Conservation (phyloP, 1,140 invertebrate genomes). For the Aphidius ervi region DNA sequence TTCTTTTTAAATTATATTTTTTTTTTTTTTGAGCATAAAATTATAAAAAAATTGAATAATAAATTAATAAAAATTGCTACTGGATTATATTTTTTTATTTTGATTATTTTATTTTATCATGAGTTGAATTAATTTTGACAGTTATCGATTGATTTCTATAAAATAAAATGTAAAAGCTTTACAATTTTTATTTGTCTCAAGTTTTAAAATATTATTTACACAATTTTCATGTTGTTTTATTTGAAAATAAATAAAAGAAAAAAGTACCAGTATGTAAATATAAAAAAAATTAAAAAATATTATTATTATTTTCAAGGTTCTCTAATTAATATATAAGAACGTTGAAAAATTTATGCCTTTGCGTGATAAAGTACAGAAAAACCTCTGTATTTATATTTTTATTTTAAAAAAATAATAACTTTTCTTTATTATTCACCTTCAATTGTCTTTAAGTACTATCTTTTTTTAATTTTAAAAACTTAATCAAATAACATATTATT, state of each 20-base stretch:
- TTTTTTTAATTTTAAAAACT: not conserved
- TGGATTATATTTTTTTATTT: no score
- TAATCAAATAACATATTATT: not conserved
- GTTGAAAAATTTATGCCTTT: slow-evolving; percentile 17
- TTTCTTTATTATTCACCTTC: no score
- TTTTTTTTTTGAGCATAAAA: not conserved
- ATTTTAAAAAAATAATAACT: no score
- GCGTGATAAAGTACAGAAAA: slow-evolving; percentile 1
- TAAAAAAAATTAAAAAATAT: not conserved
- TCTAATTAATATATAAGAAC: slow-evolving; percentile 19
- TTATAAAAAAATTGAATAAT: not conserved
- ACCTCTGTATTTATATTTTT: no score
- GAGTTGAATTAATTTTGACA: no score
- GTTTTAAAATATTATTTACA: not conserved
- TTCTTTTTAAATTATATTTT: not conserved
- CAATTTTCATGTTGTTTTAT: slow-evolving; percentile 3
- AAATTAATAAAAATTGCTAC: no score
- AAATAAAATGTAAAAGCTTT: slow-evolving; percentile 9
- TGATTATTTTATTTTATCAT: no score
- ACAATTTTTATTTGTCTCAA: not conserved
- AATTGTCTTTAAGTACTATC: not conserved
- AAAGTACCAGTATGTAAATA: slow-evolving; percentile 7
- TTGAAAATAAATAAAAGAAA: not conserved
- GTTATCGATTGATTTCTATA: slow-evolving; percentile 7
- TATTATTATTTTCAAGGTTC: slow-evolving; percentile 1